A percentile compares a stretch with the other conserved stretches of the same genome.
Evolutionary conservation across 30 jellyfish, hydroid and myxozoan species (phyloP).

Genomic region (Turritopsis rubra): DNA sequence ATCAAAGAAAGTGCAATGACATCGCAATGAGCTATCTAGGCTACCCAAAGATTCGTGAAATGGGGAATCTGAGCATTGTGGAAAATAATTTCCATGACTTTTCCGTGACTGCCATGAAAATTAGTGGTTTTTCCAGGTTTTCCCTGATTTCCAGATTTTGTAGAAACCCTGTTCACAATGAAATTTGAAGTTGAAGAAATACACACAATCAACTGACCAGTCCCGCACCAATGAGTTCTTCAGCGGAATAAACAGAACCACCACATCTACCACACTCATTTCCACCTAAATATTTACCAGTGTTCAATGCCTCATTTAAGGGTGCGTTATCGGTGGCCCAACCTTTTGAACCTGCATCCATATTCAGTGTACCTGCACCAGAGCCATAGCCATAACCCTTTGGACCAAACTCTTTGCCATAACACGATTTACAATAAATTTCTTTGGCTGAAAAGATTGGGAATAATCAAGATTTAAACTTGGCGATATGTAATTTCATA

Average conservation of each 20-base stretch:
- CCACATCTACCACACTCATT: slow-evolving; percentile 83
- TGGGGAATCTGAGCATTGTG: too few species aligned
- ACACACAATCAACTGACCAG: not conserved
- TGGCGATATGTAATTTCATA: too few species aligned
- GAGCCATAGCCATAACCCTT: slow-evolving; percentile 99
- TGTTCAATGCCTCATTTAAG: slow-evolving; percentile 17
- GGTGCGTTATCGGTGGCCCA: slow-evolving; percentile 38
- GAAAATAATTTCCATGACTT: too few species aligned
- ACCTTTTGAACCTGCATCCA: slow-evolving; percentile 63
- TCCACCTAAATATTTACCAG: slow-evolving; percentile 55
- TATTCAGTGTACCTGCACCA: slow-evolving; percentile 94
- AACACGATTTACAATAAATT: slow-evolving; percentile 82
- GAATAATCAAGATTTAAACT: not conserved
- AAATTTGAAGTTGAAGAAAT: not conserved
- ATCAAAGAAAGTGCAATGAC: too few species aligned
- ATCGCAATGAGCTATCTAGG: too few species aligned
- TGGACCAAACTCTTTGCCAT: slow-evolving; percentile 89
- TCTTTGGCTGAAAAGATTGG: slow-evolving; percentile 36
- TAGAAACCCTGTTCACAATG: not conserved
- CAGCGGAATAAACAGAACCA: slow-evolving; percentile 85
- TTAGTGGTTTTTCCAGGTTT: too few species aligned
- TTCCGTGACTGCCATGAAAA: too few species aligned
- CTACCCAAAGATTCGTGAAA: too few species aligned
- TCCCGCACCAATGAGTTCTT: slow-evolving; percentile 78
- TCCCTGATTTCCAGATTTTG: too few species aligned